Percentiles rank a stretch among this genome's conserved stretches.
These are phyloP conservation scores for Periophthalmodon schlosseri DNA, from an alignment of 2,113 vertebrate genomes.

Conservation along the genomic window DNA sequence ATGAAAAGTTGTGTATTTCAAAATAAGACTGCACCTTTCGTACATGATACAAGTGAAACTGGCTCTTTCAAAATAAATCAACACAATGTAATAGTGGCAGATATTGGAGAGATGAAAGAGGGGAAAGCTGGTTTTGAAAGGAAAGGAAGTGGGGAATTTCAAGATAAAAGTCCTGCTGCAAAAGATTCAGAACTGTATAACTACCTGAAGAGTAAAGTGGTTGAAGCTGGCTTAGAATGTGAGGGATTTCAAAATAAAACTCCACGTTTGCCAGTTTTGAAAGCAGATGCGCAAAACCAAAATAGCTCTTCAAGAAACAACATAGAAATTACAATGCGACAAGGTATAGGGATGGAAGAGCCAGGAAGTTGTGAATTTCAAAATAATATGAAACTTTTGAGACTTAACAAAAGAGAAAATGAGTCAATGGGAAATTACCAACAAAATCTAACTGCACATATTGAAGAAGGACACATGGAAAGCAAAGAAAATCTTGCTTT, in stretches of 20 bases:
- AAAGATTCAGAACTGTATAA: background rate
- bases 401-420: no score
- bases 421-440: no score
- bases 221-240: background rate
- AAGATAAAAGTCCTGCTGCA: background rate
- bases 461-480: background rate
- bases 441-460: background rate
- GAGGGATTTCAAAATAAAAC: background rate
- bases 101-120: no score
- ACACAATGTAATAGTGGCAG: no score
- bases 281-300: background rate
- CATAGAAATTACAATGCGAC: background rate
- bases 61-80: no score
- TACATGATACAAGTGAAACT: no score
- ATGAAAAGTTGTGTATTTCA: no score
- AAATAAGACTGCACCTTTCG: no score
- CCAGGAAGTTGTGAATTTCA: background rate
- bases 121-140: background rate
- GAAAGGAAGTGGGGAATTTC: background rate
- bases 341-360: background rate
- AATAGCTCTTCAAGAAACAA: background rate
- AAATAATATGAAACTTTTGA: background rate
- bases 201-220: background rate
- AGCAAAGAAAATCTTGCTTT: background rate
- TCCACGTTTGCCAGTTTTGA: background rate